Percentiles rank a stretch among this genome's conserved stretches.
Evolutionary conservation across 1,140 invertebrate genomes (phyloP).

Genomic region (Cardiocondyla obscurior): DNA sequence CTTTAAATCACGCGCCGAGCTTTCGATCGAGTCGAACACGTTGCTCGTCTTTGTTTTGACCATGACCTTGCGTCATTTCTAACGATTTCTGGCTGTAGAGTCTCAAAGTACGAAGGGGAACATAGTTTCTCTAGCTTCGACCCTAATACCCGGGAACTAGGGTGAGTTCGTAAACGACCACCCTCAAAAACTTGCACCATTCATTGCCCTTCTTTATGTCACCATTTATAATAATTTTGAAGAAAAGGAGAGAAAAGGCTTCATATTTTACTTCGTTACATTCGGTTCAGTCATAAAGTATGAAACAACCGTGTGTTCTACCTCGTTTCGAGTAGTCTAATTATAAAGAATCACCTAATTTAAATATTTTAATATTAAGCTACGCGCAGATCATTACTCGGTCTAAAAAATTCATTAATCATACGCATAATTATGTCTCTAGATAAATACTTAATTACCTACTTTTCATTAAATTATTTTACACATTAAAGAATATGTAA

Average conservation of each 20-base stretch:
- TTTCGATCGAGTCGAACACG: no score
- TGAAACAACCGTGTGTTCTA: neutral
- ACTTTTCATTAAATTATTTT: neutral
- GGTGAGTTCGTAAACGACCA: constrained; percentile 19
- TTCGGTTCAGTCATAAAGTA: neutral
- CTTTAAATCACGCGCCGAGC: neutral
- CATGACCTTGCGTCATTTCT: constrained; percentile 51
- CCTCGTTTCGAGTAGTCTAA: neutral
- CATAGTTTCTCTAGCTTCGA: constrained; percentile 37
- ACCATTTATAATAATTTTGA: neutral
- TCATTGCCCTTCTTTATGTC: neutral
- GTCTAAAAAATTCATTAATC: neutral
- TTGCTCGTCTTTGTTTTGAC: neutral
- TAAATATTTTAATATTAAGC: constrained; percentile 3
- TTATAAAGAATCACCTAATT: neutral
- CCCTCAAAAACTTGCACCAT: constrained; percentile 29
- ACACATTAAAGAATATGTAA: neutral
- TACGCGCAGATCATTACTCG: neutral
- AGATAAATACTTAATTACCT: neutral
- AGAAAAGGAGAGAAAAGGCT: no score
- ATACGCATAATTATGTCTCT: neutral
- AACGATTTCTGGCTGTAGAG: constrained; percentile 41
- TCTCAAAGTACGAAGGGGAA: constrained; percentile 20
- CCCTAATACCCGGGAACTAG: constrained; percentile 41
- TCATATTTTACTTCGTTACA: neutral